Percentiles rank a stretch among this genome's conserved stretches.
Evolutionary conservation across 2,797 vertebrate species (phyloP).

Genomic region (Phrynocephalus forsythii): DNA sequence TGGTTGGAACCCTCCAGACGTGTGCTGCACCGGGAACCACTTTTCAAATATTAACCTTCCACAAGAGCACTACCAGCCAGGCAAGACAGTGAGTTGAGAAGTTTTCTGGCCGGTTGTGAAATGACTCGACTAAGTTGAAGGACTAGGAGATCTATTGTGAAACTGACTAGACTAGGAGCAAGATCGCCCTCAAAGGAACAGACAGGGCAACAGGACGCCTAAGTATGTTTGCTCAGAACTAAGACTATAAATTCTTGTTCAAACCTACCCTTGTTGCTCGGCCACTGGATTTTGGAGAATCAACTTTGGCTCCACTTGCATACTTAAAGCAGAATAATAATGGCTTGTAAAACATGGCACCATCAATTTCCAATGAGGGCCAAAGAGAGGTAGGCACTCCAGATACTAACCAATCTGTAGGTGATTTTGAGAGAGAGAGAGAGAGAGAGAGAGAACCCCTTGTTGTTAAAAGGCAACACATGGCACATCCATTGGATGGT

Average conservation of each 20-base stretch:
- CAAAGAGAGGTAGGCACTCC: neutral
- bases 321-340: neutral
- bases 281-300: neutral
- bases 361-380: neutral
- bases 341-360: neutral
- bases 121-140: neutral
- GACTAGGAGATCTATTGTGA: neutral
- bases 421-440: too few relatives aligned
- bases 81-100: neutral
- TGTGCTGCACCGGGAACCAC: neutral
- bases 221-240: neutral
- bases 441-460: too few relatives aligned
- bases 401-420: neutral
- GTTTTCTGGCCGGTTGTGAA: neutral
- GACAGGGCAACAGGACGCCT: neutral
- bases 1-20: neutral
- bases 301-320: neutral
- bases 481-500: too few relatives aligned
- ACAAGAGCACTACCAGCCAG: neutral
- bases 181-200: neutral
- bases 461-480: neutral
- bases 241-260: neutral
- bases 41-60: neutral
- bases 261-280: neutral
- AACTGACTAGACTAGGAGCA: neutral